Base-by-base conservation (phyloP, 2,797 vertebrate species). In the Salarias fasciatus region DNA sequence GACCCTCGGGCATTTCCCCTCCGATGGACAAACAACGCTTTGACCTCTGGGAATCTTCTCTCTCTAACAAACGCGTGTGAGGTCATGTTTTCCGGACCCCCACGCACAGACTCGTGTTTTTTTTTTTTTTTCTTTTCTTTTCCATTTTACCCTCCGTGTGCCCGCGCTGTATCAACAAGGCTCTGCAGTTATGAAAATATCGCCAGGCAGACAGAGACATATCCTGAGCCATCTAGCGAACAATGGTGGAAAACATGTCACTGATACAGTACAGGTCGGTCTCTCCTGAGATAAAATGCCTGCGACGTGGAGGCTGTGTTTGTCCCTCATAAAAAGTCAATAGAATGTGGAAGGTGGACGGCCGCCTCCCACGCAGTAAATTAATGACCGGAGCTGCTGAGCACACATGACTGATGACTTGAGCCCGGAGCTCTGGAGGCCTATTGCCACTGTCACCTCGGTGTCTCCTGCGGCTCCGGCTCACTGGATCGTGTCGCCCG, bases 31-130 rank as follows among this genome's bases (percentile, higher is more conserved):
- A 24, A 86, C 84, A 88, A 72, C n/a, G 62, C 71, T 72, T 50
- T 85, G 87, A 90, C 90, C 87, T 77, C 80, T 88, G 85, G 80
- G 84, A 88, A 87, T 87, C 79, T 82, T 83, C 70, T 48, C 61
- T 62, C 69, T 80, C 74, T 72, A 24, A 24, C 67, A 62, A 54
- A 54, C 79, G 44, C 12, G 74, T 83, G 81, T 89, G 88, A 91
- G 89, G 84, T 91, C 87, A 91, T 89, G 81, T 87, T 90, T 91
- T 86, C 83, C 84, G 80, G 75, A 63, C 73, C 76, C 46, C 1
- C 18, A 24, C 45, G 65, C 71, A 73, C 72, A 76, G 74, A 82
- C 65, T 82, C 29, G 35, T 83, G 81, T 82, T 87, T 81, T 82
- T 53, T 69, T n/a, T n/a, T n/a, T n/a, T n/a, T n/a, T n/a, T n/a